Conservation (phyloP, 1,140 invertebrate species). For the Cardiocondyla obscurior region DNA sequence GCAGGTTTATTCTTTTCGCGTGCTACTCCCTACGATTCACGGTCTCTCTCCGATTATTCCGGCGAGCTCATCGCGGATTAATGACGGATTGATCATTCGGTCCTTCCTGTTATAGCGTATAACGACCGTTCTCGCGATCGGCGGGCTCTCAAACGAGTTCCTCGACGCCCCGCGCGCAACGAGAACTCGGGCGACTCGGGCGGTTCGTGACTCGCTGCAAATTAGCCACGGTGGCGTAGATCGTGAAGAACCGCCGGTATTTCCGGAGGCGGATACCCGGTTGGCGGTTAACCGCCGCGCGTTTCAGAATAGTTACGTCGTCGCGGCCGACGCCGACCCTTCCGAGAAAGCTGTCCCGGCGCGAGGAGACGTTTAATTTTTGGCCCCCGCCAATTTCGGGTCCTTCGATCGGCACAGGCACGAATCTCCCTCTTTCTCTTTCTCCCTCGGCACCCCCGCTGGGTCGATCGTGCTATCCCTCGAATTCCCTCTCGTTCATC, state of each 20-base stretch:
- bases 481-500: conserved; percentile 27
- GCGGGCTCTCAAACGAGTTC: not conserved
- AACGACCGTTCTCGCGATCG: conserved; percentile 16
- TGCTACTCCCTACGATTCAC: not conserved
- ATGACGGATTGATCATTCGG: conserved; percentile 18
- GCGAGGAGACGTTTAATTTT: conserved; percentile 58
- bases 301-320: conserved; percentile 47
- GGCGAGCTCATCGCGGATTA: not conserved
- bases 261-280: conserved; percentile 48
- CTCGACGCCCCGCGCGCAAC: not conserved
- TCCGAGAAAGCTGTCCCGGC: conserved; percentile 50
- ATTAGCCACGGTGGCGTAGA: conserved; percentile 33
- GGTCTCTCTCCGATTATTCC: not conserved
- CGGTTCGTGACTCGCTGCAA: conserved; percentile 26
- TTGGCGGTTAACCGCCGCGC: conserved; percentile 37
- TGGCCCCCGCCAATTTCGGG: conserved; percentile 37
- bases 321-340: conserved; percentile 8
- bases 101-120: not conserved
- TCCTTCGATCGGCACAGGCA: not conserved
- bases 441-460: conserved; percentile 28
- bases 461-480: conserved; percentile 44
- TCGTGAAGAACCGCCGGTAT: conserved; percentile 47
- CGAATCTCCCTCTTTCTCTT: conserved; percentile 15
- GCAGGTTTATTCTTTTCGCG: not conserved
- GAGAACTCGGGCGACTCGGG: conserved; percentile 6